These are phyloP conservation scores for Alloscopus bannaensis DNA, from an alignment of 2,888 invertebrate genomes.

Conservation along the genomic window DNA sequence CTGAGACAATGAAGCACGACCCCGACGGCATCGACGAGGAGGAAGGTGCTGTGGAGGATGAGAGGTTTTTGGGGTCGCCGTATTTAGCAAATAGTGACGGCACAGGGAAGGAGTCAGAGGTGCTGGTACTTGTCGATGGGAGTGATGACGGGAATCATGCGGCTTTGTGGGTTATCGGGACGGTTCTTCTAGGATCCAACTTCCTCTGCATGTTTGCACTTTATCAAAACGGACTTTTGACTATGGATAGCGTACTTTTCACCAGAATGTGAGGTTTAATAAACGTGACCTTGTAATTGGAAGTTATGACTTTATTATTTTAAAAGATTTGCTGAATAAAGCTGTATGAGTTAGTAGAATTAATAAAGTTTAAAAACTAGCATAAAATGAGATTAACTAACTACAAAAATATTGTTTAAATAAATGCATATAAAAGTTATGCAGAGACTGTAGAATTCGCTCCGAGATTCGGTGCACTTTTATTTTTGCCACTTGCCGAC, in stretches of 20 bases:
- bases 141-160: slow-evolving; percentile 21
- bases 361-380: not conserved
- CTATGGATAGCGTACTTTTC: not conserved
- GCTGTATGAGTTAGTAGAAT: no score
- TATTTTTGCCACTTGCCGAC: no score
- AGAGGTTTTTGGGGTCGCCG: not conserved
- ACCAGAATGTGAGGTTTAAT: no score
- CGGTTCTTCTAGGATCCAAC: slow-evolving; percentile 16
- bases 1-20: not conserved
- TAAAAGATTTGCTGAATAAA: no score
- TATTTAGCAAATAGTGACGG: not conserved
- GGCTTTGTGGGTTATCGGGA: slow-evolving; percentile 16
- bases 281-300: no score
- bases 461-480: no score
- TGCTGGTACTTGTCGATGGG: not conserved
- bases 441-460: no score
- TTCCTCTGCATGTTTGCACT: slow-evolving; percentile 4
- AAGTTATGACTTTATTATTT: no score
- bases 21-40: not conserved
- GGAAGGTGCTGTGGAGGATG: slow-evolving; percentile 14
- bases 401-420: slow-evolving; percentile 11
- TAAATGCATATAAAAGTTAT: no score
- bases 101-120: not conserved
- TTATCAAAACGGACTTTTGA: slow-evolving; percentile 16
- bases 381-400: not conserved